phyloP scores from a whole-genome alignment of 1,140 invertebrate species.

The Calephelis virginiensis region DNA sequence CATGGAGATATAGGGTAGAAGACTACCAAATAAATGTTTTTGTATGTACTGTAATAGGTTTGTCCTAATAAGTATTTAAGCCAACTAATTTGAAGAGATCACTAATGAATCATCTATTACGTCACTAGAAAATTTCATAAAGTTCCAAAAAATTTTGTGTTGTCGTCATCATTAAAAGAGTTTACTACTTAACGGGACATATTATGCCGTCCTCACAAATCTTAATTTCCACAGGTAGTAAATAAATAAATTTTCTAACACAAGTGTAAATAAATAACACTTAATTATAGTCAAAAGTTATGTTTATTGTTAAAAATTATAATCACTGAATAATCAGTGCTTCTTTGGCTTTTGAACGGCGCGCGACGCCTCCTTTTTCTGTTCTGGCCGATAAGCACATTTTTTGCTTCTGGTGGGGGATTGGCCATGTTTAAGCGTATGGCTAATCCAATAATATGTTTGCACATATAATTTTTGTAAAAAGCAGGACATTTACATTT shows the following conservation, averaged over 20 bases:
- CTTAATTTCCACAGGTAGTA: slow-evolving; percentile 8
- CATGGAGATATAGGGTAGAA: no score
- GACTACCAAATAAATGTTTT: no score
- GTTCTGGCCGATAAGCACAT: slow-evolving; percentile 1
- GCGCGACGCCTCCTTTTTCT: slow-evolving; percentile 20
- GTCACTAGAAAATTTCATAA: slow-evolving; percentile 8
- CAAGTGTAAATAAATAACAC: slow-evolving; percentile 15
- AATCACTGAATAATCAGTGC: slow-evolving; percentile 23
- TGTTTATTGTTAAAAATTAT: slow-evolving; percentile 30
- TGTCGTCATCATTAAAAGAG: not conserved
- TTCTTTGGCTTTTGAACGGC: slow-evolving; percentile 5
- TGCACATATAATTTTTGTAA: slow-evolving; percentile 9
- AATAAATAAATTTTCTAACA: slow-evolving; percentile 6
- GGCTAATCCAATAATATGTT: slow-evolving; percentile 16
- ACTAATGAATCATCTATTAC: not conserved
- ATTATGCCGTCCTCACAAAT: not conserved
- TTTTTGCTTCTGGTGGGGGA: slow-evolving; percentile 1
- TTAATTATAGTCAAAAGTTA: slow-evolving; percentile 25
- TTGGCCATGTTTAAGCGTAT: slow-evolving; percentile 9
- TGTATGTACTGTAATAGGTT: no score
- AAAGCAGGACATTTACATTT: not conserved
- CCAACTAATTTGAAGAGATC: no score
- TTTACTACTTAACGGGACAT: not conserved
- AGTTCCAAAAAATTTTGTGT: not conserved
- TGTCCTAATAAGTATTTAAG: no score